phyloP scores from a whole-genome alignment of 2,113 vertebrate species.

The Gobiocypris rarus region DNA sequence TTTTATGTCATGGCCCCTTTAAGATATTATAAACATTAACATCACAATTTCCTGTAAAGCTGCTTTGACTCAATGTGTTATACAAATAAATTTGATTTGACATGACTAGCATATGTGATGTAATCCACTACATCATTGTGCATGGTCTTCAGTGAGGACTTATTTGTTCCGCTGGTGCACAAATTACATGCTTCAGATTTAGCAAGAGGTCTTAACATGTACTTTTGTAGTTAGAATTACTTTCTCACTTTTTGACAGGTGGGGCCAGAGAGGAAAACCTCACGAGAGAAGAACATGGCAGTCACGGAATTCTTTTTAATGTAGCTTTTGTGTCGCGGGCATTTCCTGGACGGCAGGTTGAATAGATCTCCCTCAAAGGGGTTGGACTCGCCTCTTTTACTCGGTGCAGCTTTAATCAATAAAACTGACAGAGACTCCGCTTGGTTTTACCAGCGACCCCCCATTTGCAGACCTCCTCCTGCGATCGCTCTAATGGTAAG shows the following conservation, averaged over 20 bases:
- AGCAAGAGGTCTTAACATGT: slow-evolving; percentile 6
- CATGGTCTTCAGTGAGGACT: not conserved
- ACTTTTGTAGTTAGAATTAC: slow-evolving; percentile 3
- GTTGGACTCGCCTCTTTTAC: slow-evolving; percentile 32
- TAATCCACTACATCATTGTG: not conserved
- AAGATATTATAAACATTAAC: too few relatives aligned
- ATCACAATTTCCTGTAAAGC: too few relatives aligned
- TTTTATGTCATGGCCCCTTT: too few relatives aligned
- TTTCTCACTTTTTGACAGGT: slow-evolving; percentile 22
- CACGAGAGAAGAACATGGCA: slow-evolving; percentile 11
- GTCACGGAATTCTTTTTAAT: slow-evolving; percentile 11
- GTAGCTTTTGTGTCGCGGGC: slow-evolving; percentile 5
- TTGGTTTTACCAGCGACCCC: slow-evolving; percentile 33
- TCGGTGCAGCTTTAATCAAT: slow-evolving; percentile 44
- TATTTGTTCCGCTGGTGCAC: not conserved
- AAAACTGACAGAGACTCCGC: slow-evolving; percentile 40
- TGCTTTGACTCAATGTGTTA: not conserved
- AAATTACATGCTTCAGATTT: not conserved
- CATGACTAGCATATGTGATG: not conserved
- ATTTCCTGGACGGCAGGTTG: slow-evolving; percentile 19
- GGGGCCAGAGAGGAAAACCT: slow-evolving; percentile 14
- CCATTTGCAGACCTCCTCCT: slow-evolving; percentile 30
- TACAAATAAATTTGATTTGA: not conserved
- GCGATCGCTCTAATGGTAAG: slow-evolving; percentile 36
- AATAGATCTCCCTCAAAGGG: slow-evolving; percentile 38